These are phyloP conservation scores for Columba janthina DNA, from an alignment of 2,113 vertebrate genomes.

Conservation along the genomic window DNA sequence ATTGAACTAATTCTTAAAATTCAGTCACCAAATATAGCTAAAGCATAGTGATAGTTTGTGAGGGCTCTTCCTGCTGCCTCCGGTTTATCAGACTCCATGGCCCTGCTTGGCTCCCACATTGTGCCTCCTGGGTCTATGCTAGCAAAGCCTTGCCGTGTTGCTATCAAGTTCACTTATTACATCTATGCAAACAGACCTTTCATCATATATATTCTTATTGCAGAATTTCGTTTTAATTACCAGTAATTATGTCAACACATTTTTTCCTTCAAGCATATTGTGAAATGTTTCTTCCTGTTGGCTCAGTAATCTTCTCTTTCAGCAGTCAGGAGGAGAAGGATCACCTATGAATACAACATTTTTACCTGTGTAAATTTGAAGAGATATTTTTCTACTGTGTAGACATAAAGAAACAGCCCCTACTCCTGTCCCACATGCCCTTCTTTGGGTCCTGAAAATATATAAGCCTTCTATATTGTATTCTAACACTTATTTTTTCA, in stretches of 20 bases:
- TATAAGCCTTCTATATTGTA: neutral
- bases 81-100: neutral
- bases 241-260: neutral
- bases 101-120: neutral
- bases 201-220: neutral
- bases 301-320: neutral
- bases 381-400: conserved; percentile 15
- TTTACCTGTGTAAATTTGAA: neutral
- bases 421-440: neutral
- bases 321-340: neutral
- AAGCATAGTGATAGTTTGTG: neutral
- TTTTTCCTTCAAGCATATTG: neutral
- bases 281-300: neutral
- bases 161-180: neutral
- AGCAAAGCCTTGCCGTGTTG: neutral
- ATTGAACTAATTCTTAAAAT: neutral
- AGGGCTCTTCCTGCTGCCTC: neutral
- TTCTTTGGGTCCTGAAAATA: neutral
- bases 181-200: neutral
- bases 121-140: neutral
- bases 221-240: neutral
- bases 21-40: neutral
- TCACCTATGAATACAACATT: neutral
- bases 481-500: neutral
- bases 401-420: neutral